Conservation (phyloP, 1,140 invertebrate genomes). For the Periplaneta americana region DNA sequence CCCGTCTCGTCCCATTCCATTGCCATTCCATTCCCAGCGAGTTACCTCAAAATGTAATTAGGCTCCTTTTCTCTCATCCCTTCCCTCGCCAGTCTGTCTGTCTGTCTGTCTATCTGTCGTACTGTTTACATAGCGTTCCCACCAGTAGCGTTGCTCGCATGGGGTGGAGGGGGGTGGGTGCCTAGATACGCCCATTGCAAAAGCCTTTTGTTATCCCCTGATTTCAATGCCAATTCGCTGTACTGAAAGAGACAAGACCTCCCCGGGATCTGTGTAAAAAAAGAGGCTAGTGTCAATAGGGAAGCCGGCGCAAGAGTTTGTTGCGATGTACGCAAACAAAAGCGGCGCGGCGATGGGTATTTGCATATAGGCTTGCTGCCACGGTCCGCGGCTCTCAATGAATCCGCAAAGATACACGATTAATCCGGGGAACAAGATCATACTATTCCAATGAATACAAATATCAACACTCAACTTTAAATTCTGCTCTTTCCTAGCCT, state of each 20-base stretch:
- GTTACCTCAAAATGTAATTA: conserved; percentile 22
- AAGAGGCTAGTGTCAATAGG: background rate
- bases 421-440: too few species aligned
- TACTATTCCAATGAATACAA: too few species aligned
- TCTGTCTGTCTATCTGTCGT: background rate
- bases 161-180: background rate
- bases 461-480: too few species aligned
- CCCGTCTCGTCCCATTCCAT: conserved; percentile 1
- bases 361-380: background rate
- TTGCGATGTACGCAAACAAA: background rate
- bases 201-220: background rate
- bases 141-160: background rate
- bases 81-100: background rate
- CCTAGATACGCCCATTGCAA: background rate
- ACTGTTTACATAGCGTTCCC: background rate
- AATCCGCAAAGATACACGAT: too few species aligned
- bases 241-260: background rate
- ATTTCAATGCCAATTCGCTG: background rate
- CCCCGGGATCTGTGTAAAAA: background rate
- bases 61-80: conserved; percentile 12
- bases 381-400: background rate
- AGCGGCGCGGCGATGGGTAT: background rate
- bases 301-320: background rate
- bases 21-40: conserved; percentile 8
- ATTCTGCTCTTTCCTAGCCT: too few species aligned